Conservation (phyloP, 2,888 invertebrate species). For the Scotopteryx bipunctaria region DNA sequence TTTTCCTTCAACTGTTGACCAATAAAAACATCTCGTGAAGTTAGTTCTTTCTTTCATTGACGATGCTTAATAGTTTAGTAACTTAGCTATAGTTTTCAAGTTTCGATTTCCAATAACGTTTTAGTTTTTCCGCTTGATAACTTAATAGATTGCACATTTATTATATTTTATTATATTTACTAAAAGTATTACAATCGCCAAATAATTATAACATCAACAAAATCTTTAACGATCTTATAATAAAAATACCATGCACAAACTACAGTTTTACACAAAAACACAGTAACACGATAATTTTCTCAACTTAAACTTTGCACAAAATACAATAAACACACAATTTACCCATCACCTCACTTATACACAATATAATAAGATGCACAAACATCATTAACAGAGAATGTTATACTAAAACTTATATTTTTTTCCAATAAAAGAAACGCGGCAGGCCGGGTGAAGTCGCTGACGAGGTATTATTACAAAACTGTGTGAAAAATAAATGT, state of each 20-base stretch:
- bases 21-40: background rate
- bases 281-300: slow-evolving; percentile 23
- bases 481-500: slow-evolving; percentile 76
- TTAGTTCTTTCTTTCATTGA: slow-evolving; percentile 54
- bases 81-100: slow-evolving; percentile 60
- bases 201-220: slow-evolving; percentile 6
- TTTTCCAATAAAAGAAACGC: slow-evolving; percentile 86
- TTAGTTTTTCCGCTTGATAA: slow-evolving; percentile 34
- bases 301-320: slow-evolving; percentile 12
- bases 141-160: slow-evolving; percentile 29
- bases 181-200: slow-evolving; percentile 19
- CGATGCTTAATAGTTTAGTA: slow-evolving; percentile 65
- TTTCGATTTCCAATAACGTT: slow-evolving; percentile 47
- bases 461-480: slow-evolving; percentile 85
- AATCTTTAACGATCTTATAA: slow-evolving; percentile 10
- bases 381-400: slow-evolving; percentile 76
- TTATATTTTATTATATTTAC: slow-evolving; percentile 21
- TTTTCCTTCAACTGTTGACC: background rate
- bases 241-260: slow-evolving; percentile 11
- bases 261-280: slow-evolving; percentile 18
- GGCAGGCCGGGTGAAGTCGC: slow-evolving; percentile 91
- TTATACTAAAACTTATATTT: slow-evolving; percentile 75
- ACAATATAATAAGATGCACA: slow-evolving; percentile 54
- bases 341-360: slow-evolving; percentile 31
- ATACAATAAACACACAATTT: slow-evolving; percentile 34